Conservation (phyloP, 2,888 invertebrate species). For the Calameuta idolon region DNA sequence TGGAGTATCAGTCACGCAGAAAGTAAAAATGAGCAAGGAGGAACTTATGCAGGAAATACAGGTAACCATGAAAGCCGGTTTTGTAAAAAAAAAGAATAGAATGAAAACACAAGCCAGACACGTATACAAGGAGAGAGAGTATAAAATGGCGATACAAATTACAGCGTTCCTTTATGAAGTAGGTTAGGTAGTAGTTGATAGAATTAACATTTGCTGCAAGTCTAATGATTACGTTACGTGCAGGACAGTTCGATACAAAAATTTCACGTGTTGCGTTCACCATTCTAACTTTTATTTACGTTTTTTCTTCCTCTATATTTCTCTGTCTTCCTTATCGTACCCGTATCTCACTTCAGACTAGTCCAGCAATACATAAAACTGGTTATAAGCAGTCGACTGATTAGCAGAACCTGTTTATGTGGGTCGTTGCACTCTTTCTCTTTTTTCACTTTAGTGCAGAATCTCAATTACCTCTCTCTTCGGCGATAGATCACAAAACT, state of each 20-base stretch:
- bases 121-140: not conserved
- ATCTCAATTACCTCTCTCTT: slow-evolving; percentile 22
- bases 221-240: not conserved
- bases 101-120: not conserved
- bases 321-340: not conserved
- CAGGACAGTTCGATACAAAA: not conserved
- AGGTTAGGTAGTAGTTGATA: not conserved
- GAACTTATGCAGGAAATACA: slow-evolving; percentile 85
- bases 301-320: not conserved
- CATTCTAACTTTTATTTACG: not conserved
- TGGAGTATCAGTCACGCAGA: slow-evolving; percentile 84
- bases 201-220: not conserved
- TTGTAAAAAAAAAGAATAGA: slow-evolving; percentile 9
- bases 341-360: not conserved
- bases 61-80: slow-evolving; percentile 70
- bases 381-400: slow-evolving; percentile 46
- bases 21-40: slow-evolving; percentile 81
- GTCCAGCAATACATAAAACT: slow-evolving; percentile 20
- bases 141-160: not conserved
- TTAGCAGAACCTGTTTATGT: slow-evolving; percentile 40
- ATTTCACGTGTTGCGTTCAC: not conserved
- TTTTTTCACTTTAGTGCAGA: slow-evolving; percentile 11
- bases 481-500: slow-evolving; percentile 25
- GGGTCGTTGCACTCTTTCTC: slow-evolving; percentile 48
- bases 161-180: not conserved